These are phyloP conservation scores for Tetheella fluctuosa DNA, from an alignment of 2,888 invertebrate genomes.

Conservation along the genomic window DNA sequence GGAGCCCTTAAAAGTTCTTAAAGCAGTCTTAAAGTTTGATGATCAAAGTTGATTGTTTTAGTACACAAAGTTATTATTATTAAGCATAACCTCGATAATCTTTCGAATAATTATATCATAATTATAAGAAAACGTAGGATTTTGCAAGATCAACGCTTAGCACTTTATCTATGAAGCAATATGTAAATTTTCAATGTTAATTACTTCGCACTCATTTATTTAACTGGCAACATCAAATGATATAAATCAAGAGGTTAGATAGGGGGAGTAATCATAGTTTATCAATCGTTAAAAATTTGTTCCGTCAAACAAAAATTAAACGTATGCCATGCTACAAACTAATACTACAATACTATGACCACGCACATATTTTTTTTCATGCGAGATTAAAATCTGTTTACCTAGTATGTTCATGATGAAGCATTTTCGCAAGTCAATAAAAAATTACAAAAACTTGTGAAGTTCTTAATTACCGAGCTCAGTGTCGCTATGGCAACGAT, in stretches of 20 bases:
- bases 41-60: conserved; percentile 36
- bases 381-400: too few species aligned
- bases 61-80: too few species aligned
- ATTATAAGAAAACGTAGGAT: not conserved
- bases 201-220: not conserved
- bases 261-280: too few species aligned
- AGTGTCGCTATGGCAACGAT: not conserved
- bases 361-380: too few species aligned
- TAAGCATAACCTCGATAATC: conserved; percentile 29
- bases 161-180: too few species aligned
- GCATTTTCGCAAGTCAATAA: not conserved
- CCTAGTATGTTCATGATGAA: not conserved
- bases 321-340: too few species aligned
- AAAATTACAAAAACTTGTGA: not conserved
- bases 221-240: not conserved
- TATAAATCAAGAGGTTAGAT: not conserved
- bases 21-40: conserved; percentile 18
- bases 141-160: not conserved
- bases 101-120: conserved; percentile 15
- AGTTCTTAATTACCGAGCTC: not conserved
- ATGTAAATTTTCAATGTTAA: too few species aligned
- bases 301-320: too few species aligned
- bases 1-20: conserved; percentile 18
- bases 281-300: too few species aligned
- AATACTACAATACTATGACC: too few species aligned